Evolutionary conservation across 2,888 invertebrate species (phyloP), one percentile per base, ranked within the genome.

Genomic region (Temnothorax unifasciatus): DNA sequence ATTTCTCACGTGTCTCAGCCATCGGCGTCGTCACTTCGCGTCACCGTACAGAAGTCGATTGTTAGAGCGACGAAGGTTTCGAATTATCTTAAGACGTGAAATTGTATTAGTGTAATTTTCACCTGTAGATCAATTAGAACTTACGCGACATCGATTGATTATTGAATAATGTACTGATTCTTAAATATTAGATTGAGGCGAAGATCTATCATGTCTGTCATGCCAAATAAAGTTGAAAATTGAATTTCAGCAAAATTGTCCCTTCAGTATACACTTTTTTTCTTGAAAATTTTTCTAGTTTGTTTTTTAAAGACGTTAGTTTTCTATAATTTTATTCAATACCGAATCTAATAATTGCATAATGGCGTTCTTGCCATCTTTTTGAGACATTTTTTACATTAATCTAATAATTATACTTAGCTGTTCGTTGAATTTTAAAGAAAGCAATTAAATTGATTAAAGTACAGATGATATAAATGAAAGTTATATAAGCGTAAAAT

Each of bases 401-500:
- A 21, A 5, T 66, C 6, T 44, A 15, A 66, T 66, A 25, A 9
- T 41, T 38, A 34, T 71, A 73, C 11, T 59, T 73, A 8, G 5
- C 25, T 59, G 13, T 13, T 61, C 15, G n/a, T n/a, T 44, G 4
- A 25, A 61, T 15, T 25, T 13, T 4, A 44, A 21, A 38, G 5
- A 73, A 41, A 41, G 13, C 18, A 3, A 29, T 29, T 29, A 29
- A 6, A 6, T 2, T 74, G 13, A 57, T 2, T 44, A 29, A 74
- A 15, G 41, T 61, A 29, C 2, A n/a, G 8, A 6, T 13, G n/a
- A 59, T 38, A 25, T 57, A 25, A 44, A 57, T 11, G 57, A 11
- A 59, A 44, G 41, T 29, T 61, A 18, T 18, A 21, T 59, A 57
- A 74, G 44, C 44, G 29, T 44, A 66, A 76, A 76, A 18, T 38